phyloP scores from a whole-genome alignment of 2,113 vertebrate species.

The Pampusana beccarii region DNA sequence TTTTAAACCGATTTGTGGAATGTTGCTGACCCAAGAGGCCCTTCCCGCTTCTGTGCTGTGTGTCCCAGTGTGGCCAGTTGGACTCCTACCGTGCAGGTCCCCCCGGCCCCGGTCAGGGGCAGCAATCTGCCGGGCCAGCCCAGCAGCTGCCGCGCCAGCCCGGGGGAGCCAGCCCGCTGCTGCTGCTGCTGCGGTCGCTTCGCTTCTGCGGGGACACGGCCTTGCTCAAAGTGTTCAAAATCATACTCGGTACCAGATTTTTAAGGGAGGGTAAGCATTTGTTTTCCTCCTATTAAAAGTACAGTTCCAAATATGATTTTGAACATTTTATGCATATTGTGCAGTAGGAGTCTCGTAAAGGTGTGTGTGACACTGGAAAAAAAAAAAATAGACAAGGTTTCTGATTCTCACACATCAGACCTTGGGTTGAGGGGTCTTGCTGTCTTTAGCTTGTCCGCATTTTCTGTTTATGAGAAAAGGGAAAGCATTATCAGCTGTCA shows the following conservation, averaged over 20 bases:
- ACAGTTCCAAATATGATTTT: not conserved
- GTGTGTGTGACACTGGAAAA: not conserved
- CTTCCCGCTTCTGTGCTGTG: not conserved
- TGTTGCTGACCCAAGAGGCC: not conserved
- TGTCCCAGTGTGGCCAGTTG: not conserved
- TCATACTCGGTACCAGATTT: not conserved
- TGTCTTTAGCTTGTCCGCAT: not conserved
- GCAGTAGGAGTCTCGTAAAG: not conserved
- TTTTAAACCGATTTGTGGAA: not conserved
- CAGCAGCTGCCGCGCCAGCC: not conserved
- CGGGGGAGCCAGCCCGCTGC: not conserved
- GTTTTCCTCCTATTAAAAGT: not conserved
- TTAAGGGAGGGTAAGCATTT: not conserved
- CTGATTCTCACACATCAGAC: not conserved
- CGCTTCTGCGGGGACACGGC: not conserved
- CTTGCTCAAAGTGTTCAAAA: not conserved
- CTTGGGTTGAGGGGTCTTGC: not conserved
- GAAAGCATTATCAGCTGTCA: not conserved
- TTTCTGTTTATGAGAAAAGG: not conserved
- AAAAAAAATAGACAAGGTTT: not conserved
- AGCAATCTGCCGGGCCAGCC: not conserved
- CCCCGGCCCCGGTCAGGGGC: not conserved
- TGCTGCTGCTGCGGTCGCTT: not conserved
- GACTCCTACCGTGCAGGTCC: rapidly evolving
- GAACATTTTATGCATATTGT: not conserved